Evolutionary conservation across 2,113 vertebrate genomes (phyloP).

Genomic region (Procavia capensis): DNA sequence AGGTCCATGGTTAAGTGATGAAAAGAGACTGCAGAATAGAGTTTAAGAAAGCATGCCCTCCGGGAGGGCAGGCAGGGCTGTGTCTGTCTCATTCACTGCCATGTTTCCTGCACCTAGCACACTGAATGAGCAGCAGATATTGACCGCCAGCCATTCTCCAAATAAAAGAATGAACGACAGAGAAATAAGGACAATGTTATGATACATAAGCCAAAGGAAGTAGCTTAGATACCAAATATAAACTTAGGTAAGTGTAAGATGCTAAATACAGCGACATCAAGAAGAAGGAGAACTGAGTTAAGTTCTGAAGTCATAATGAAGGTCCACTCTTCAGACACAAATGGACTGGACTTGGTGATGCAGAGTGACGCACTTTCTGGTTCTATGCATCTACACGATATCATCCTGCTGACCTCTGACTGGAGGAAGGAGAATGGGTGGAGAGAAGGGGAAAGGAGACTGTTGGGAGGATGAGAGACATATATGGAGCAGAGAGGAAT

Average conservation of each 20-base stretch:
- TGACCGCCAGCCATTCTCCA: background rate
- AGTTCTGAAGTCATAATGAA: background rate
- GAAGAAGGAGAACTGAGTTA: background rate
- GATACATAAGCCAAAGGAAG: slow-evolving; percentile 2
- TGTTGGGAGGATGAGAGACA: no score
- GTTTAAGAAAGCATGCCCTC: background rate
- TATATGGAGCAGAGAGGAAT: no score
- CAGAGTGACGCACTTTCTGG: no score
- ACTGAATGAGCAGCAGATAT: background rate
- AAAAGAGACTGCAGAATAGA: background rate
- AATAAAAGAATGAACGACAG: background rate
- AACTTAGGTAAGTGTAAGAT: background rate
- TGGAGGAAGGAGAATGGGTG: no score
- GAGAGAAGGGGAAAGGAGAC: no score
- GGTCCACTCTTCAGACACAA: no score
- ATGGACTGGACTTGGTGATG: no score
- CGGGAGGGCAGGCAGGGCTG: background rate
- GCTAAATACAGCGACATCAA: background rate
- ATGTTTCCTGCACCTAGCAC: background rate
- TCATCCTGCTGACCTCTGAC: no score
- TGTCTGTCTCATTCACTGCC: background rate
- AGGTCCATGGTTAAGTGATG: background rate
- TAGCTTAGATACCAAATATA: background rate
- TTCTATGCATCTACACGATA: no score
- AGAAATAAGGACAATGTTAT: background rate